phyloP scores from a whole-genome alignment of 2,888 invertebrate genomes.

The Heteromyza rotundicornis region DNA sequence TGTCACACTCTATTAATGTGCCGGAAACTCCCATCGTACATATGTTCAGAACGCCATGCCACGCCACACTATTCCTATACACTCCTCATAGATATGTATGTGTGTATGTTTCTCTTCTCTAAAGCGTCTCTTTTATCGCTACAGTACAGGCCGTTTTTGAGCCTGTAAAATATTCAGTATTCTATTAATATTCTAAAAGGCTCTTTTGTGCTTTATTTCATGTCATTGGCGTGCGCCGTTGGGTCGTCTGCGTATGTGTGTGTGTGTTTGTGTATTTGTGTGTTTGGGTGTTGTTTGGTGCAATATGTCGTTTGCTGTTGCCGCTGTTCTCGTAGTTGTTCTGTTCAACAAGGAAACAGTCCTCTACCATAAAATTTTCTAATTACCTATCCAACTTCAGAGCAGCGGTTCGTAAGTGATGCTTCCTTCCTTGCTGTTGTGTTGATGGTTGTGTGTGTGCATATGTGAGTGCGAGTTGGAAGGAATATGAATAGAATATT shows the following conservation, averaged over 20 bases:
- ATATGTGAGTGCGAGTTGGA: background rate
- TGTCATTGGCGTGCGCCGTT: constrained; percentile 42
- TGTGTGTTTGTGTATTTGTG: background rate
- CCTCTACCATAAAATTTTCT: constrained; percentile 31
- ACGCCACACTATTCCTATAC: too few relatives aligned
- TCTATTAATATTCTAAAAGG: constrained; percentile 57
- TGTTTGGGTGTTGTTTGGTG: background rate
- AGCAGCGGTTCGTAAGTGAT: background rate
- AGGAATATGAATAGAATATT: background rate
- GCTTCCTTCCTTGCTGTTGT: background rate
- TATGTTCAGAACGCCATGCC: too few relatives aligned
- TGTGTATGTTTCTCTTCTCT: too few relatives aligned
- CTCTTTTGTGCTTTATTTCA: constrained; percentile 49
- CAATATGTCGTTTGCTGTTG: background rate
- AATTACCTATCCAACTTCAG: constrained; percentile 26
- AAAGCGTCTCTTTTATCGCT: too few relatives aligned
- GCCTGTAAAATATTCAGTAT: constrained; percentile 43
- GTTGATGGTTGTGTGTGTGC: background rate
- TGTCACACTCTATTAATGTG: constrained; percentile 1
- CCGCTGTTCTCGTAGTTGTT: background rate
- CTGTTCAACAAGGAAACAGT: constrained; percentile 17
- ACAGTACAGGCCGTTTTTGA: too few relatives aligned
- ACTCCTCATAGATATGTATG: too few relatives aligned
- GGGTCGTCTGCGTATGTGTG: constrained; percentile 14
- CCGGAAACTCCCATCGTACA: background rate